Percentiles rank a stretch among this genome's conserved stretches.
phyloP scores from a whole-genome alignment of 1,140 invertebrate species.

The Liolophura sinensis region DNA sequence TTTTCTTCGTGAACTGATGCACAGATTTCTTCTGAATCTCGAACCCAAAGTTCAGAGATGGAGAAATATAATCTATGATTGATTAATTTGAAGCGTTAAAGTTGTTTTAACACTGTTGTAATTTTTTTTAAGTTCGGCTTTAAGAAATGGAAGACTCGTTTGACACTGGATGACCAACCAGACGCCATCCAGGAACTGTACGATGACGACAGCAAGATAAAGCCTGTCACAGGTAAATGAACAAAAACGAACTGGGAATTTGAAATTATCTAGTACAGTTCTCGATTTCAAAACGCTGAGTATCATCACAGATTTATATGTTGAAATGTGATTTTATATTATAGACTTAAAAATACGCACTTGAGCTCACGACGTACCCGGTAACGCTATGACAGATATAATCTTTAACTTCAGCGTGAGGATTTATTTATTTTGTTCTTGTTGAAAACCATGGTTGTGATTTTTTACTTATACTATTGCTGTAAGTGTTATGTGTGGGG shows the following conservation, averaged over 20 bases:
- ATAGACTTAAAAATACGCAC: background rate
- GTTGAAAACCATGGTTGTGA: too few relatives aligned
- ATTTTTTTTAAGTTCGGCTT: constrained; percentile 47
- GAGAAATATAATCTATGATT: background rate
- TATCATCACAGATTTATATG: background rate
- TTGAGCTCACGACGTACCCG: background rate
- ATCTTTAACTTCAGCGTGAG: too few relatives aligned
- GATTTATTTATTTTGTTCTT: too few relatives aligned
- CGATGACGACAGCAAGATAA: constrained; percentile 36
- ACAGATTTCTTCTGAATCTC: background rate
- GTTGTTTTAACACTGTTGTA: background rate
- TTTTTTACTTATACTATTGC: too few relatives aligned
- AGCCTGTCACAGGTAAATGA: constrained; percentile 27
- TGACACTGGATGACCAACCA: constrained; percentile 41
- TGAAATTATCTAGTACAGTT: background rate
- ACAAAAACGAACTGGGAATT: background rate
- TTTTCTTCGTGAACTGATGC: background rate
- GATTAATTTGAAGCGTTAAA: background rate
- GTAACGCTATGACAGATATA: too few relatives aligned
- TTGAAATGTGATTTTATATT: background rate
- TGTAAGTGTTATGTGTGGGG: too few relatives aligned
- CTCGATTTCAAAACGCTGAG: background rate
- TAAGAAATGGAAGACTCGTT: constrained; percentile 55
- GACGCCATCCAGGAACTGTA: constrained; percentile 51
- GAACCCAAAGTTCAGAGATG: too few relatives aligned